Percentiles rank a stretch among this genome's conserved stretches.
phyloP scores from a whole-genome alignment of 2,113 vertebrate genomes.

The Indri indri region DNA sequence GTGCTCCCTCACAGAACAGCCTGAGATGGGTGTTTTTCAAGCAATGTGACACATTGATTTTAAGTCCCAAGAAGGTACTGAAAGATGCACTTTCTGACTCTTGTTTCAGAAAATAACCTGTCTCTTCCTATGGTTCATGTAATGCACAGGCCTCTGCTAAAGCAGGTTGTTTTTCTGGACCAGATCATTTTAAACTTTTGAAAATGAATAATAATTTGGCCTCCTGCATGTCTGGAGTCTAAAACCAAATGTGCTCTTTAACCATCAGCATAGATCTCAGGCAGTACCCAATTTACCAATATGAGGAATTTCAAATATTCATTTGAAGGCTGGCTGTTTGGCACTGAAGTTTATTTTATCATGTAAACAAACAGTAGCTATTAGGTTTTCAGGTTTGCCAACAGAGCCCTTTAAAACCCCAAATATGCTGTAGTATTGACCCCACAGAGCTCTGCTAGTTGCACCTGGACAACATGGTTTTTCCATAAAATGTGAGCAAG shows the following conservation, averaged over 20 bases:
- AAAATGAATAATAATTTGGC: background rate
- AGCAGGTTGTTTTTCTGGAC: background rate
- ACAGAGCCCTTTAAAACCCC: background rate
- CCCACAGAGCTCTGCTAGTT: background rate
- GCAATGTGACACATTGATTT: background rate
- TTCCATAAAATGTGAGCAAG: background rate
- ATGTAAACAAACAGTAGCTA: background rate
- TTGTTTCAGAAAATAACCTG: background rate
- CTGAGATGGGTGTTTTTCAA: background rate
- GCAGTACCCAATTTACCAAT: background rate
- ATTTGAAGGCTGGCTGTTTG: conserved; percentile 7
- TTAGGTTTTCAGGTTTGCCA: background rate
- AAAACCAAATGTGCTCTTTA: background rate
- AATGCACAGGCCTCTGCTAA: background rate
- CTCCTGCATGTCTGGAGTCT: background rate
- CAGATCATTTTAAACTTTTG: background rate
- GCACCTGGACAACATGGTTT: background rate
- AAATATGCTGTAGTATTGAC: background rate
- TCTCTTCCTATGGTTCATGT: background rate
- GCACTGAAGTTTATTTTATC: conserved; percentile 39
- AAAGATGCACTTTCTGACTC: background rate
- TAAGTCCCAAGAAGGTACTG: background rate
- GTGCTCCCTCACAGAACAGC: background rate
- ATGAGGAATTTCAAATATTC: background rate
- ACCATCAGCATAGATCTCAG: background rate